phyloP scores from a whole-genome alignment of 2,888 invertebrate species.

The Trimorus sp. region DNA sequence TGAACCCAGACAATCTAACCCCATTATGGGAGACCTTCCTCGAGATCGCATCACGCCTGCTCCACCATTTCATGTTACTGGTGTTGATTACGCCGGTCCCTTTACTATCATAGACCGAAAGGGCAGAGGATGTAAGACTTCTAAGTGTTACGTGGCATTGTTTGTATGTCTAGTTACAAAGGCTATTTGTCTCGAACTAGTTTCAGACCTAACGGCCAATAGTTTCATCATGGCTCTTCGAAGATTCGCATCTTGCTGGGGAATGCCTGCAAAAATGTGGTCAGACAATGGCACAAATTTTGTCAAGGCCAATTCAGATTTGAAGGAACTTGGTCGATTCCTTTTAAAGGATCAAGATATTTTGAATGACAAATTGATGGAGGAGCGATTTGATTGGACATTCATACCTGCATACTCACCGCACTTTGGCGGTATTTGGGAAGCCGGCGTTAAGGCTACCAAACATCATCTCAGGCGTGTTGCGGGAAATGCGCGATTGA shows the following conservation, averaged over 20 bases:
- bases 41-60: constrained; percentile 36
- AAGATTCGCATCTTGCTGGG: constrained; percentile 32
- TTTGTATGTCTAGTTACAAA: constrained; percentile 38
- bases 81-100: constrained; percentile 45
- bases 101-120: constrained; percentile 29
- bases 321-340: constrained; percentile 29
- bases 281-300: constrained; percentile 48
- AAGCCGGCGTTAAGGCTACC: constrained; percentile 34
- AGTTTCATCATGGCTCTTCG: constrained; percentile 28
- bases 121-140: constrained; percentile 20
- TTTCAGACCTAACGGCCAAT: constrained; percentile 24
- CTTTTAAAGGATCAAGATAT: background rate
- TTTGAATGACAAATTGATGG: constrained; percentile 2
- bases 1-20: constrained; percentile 7
- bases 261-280: constrained; percentile 33
- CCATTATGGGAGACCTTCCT: constrained; percentile 40
- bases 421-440: constrained; percentile 37
- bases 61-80: constrained; percentile 28
- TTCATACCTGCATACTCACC: constrained; percentile 37
- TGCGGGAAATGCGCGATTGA: constrained; percentile 17
- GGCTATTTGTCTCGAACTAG: constrained; percentile 42
- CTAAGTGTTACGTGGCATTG: constrained; percentile 32
- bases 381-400: constrained; percentile 14
- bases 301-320: constrained; percentile 31
- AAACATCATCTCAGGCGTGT: constrained; percentile 45